phyloP scores from a whole-genome alignment of 2,113 vertebrate genomes.

The Oryzias melastigma region DNA sequence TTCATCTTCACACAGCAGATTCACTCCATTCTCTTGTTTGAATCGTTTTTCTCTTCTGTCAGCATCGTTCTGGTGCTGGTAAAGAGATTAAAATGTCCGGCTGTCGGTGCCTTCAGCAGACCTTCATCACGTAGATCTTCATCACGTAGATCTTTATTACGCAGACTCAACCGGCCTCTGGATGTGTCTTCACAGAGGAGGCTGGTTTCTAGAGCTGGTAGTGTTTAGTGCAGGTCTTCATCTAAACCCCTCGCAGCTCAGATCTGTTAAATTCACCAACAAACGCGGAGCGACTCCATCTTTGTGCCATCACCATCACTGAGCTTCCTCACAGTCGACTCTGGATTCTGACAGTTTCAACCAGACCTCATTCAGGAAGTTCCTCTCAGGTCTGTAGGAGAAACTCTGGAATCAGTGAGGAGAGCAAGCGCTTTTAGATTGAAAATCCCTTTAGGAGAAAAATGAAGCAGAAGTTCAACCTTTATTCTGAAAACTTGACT shows the following conservation, averaged over 20 bases:
- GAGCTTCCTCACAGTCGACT: constrained; percentile 4
- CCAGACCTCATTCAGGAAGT: background rate
- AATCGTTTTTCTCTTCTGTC: background rate
- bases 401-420: constrained; percentile 2
- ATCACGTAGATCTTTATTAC: constrained; percentile 25
- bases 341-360: background rate
- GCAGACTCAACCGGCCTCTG: too few relatives aligned
- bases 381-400: background rate
- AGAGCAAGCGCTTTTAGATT: background rate
- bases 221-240: too few relatives aligned
- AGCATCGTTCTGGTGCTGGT: constrained; percentile 28
- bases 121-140: constrained; percentile 34
- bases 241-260: too few relatives aligned
- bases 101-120: constrained; percentile 51
- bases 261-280: too few relatives aligned
- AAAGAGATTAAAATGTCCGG: constrained; percentile 18
- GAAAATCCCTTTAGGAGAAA: background rate
- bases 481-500: constrained; percentile 57
- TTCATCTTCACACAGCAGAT: too few relatives aligned
- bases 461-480: constrained; percentile 5
- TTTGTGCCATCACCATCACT: constrained; percentile 45
- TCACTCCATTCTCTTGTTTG: background rate
- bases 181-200: too few relatives aligned
- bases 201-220: too few relatives aligned
- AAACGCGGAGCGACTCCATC: background rate